phyloP scores from a whole-genome alignment of 2,888 invertebrate genomes.

The Schizotus pectinicornis region DNA sequence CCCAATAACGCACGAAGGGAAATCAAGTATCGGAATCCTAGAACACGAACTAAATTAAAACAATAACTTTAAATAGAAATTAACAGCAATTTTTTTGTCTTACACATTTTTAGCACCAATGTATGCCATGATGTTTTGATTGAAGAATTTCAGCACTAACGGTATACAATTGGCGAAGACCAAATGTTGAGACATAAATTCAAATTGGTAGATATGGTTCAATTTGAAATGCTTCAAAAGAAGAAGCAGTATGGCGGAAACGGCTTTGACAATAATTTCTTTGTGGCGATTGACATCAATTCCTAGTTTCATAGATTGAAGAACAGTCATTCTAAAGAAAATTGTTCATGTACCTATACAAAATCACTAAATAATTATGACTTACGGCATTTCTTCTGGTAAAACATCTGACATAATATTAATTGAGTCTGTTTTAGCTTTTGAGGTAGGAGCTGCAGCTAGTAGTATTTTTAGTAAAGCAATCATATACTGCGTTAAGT shows the following conservation, averaged over 20 bases:
- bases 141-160: conserved; percentile 96
- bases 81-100: conserved; percentile 44
- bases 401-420: conserved; percentile 98
- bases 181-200: conserved; percentile 98
- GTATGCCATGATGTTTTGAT: conserved; percentile 95
- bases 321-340: conserved; percentile 77
- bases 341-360: conserved; percentile 15
- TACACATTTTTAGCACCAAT: conserved; percentile 91
- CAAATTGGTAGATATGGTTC: conserved; percentile 99
- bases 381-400: conserved; percentile 95
- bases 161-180: conserved; percentile 99
- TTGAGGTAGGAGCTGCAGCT: conserved; percentile 99
- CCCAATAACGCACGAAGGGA: conserved; percentile 94
- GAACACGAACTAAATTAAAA: conserved; percentile 29
- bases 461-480: conserved; percentile 94
- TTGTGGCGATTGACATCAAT: conserved; percentile 98
- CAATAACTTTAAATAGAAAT: neutral
- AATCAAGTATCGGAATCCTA: conserved; percentile 90
- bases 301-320: conserved; percentile 93
- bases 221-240: conserved; percentile 96
- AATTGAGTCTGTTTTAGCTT: conserved; percentile 95
- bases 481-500: conserved; percentile 97
- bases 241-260: conserved; percentile 86
- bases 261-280: conserved; percentile 97
- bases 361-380: conserved; percentile 33